Evolutionary conservation across 2,797 vertebrate species (phyloP).

Genomic region (Anomalospiza imberbis): DNA sequence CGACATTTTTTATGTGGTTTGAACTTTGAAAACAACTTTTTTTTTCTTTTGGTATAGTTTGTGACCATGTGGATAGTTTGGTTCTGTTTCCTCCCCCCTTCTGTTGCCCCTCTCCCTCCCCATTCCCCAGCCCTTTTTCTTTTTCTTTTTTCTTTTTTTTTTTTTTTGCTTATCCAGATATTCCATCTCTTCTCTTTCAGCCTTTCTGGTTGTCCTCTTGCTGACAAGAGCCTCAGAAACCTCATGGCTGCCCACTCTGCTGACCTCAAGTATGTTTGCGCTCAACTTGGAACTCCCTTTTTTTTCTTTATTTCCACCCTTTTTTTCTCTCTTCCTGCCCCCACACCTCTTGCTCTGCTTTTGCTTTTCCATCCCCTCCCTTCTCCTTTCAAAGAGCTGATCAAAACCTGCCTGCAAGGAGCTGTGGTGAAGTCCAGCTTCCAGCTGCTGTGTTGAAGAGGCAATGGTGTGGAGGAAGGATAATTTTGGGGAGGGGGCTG

Average conservation of each 20-base stretch:
- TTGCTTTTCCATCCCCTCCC: slow-evolving; percentile 55
- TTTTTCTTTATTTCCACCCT: background rate
- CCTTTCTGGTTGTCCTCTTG: slow-evolving; percentile 99
- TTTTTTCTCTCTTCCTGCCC: slow-evolving; percentile 13
- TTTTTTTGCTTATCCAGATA: slow-evolving; percentile 74
- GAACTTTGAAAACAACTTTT: slow-evolving; percentile 19
- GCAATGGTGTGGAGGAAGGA: background rate
- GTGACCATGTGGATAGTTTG: slow-evolving; percentile 50
- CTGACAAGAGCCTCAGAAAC: slow-evolving; percentile 99
- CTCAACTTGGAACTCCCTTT: slow-evolving; percentile 67
- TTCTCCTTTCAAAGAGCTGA: slow-evolving; percentile 32
- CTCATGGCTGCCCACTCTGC: slow-evolving; percentile 99
- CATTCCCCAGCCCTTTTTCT: background rate
- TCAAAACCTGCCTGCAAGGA: background rate
- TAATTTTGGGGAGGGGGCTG: background rate
- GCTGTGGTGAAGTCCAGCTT: background rate
- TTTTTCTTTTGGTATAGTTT: slow-evolving; percentile 46
- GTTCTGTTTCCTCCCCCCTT: slow-evolving; percentile 60
- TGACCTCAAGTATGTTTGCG: slow-evolving; percentile 99
- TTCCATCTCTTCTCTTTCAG: slow-evolving; percentile 88
- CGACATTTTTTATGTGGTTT: background rate
- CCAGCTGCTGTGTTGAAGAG: background rate
- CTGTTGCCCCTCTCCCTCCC: slow-evolving; percentile 53
- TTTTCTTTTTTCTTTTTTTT: slow-evolving; percentile 34
- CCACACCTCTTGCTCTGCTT: slow-evolving; percentile 28